Evolutionary conservation across 2,797 vertebrate genomes (phyloP).

Genomic region (Pseudomugil gertrudae): DNA sequence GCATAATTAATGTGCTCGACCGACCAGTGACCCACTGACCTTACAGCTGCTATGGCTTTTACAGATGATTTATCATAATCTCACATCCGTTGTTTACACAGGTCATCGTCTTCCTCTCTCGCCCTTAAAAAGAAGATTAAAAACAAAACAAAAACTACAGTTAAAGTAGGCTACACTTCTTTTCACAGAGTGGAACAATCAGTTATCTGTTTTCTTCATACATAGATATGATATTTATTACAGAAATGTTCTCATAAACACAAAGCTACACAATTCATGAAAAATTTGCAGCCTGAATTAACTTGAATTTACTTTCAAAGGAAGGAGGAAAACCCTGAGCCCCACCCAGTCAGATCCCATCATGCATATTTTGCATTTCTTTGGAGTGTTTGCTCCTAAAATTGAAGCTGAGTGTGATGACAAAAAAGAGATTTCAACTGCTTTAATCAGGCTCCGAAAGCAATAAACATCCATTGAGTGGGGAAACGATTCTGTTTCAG

Average conservation of each 20-base stretch:
- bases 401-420: constrained; percentile 16
- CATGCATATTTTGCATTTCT: constrained; percentile 2
- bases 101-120: not conserved
- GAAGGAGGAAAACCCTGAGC: not conserved
- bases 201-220: not conserved
- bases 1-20: constrained; percentile 38
- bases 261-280: constrained; percentile 36
- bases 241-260: constrained; percentile 15
- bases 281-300: not conserved
- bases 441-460: constrained; percentile 36
- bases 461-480: constrained; percentile 45
- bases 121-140: not conserved
- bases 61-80: constrained; percentile 15
- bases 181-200: constrained; percentile 6
- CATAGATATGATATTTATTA: constrained; percentile 19
- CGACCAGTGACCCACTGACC: constrained; percentile 13
- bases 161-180: constrained; percentile 1
- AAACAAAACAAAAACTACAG: constrained; percentile 2
- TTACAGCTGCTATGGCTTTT: constrained; percentile 26
- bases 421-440: constrained; percentile 42
- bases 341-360: not conserved
- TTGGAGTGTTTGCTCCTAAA: constrained; percentile 14
- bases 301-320: constrained; percentile 15
- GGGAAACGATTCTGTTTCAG: constrained; percentile 46
- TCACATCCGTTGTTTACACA: constrained; percentile 15